phyloP scores from a whole-genome alignment of 2,113 vertebrate species.

The Phoxinus phoxinus region DNA sequence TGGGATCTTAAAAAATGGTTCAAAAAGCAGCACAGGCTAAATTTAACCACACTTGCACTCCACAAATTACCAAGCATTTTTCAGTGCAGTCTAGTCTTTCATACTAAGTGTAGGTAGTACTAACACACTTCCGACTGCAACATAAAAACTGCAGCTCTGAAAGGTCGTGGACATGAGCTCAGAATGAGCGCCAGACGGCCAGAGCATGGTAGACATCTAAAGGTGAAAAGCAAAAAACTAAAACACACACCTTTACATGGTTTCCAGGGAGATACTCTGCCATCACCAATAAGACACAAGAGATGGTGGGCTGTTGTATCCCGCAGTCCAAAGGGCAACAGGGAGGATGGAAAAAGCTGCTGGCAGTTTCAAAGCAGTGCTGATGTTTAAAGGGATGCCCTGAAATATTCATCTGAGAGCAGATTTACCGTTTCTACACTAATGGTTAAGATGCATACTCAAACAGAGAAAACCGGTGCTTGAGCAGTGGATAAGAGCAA shows the following conservation, averaged over 20 bases:
- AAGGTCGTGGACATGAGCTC: not conserved
- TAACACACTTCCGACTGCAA: not conserved
- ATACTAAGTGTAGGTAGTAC: constrained; percentile 1
- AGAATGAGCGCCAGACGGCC: not conserved
- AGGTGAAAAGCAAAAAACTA: not conserved
- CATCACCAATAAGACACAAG: constrained; percentile 23
- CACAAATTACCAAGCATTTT: constrained; percentile 11
- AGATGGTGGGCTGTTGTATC: not conserved
- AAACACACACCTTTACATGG: not conserved
- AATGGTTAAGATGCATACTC: constrained; percentile 38
- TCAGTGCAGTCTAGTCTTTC: not conserved
- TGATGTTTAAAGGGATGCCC: constrained; percentile 33
- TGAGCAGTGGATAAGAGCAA: not conserved
- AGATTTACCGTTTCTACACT: constrained; percentile 23
- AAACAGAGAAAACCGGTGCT: not conserved
- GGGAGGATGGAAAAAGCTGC: not conserved
- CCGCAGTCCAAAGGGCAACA: constrained; percentile 33
- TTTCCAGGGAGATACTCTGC: constrained; percentile 43
- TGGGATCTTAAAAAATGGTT: not conserved
- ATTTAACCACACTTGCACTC: not conserved
- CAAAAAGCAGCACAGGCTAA: not conserved
- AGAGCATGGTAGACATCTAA: not conserved
- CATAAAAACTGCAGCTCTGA: constrained; percentile 4
- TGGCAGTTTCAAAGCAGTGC: constrained; percentile 29
- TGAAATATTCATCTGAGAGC: constrained; percentile 34